Evolutionary conservation across 2,888 invertebrate species (phyloP).

Genomic region (Drosophila recens): DNA sequence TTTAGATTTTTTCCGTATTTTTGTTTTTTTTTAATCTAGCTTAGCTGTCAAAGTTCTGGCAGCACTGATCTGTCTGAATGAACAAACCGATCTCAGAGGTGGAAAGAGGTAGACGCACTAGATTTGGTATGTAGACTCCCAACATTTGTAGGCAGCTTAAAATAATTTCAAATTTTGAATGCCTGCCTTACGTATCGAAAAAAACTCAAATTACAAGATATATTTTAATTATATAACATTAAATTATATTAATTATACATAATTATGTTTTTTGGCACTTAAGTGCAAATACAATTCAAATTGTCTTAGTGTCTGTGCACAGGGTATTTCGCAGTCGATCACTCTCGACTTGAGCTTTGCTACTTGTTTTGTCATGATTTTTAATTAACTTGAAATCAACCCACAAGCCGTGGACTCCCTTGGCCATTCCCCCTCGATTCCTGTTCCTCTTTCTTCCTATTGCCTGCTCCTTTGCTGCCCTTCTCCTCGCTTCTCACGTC

Average conservation of each 20-base stretch:
- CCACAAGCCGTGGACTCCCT: conserved; percentile 34
- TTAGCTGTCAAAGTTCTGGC: too few species aligned
- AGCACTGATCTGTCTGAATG: too few species aligned
- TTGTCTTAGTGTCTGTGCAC: neutral
- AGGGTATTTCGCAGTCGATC: conserved; percentile 12
- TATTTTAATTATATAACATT: neutral
- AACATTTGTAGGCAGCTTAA: neutral
- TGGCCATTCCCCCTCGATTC: conserved; percentile 25
- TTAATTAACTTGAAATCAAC: conserved; percentile 83
- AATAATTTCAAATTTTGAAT: neutral
- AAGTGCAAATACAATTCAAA: neutral
- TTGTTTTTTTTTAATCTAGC: too few species aligned
- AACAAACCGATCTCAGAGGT: neutral
- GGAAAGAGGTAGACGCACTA: neutral
- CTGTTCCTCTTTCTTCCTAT: neutral
- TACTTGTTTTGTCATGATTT: conserved; percentile 75
- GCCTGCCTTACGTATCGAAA: neutral
- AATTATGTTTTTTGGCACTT: neutral
- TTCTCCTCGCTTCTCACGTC: neutral
- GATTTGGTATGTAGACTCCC: neutral
- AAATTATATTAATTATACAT: too few species aligned
- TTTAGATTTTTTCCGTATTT: too few species aligned
- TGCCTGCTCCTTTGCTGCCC: neutral
- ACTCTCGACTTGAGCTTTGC: neutral
- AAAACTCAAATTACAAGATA: neutral